A percentile compares a stretch with the other conserved stretches of the same genome.
These are phyloP conservation scores for Hydrozoanthus gracilis DNA, from an alignment of 92 coral and sea anemone species.

Conservation along the genomic window DNA sequence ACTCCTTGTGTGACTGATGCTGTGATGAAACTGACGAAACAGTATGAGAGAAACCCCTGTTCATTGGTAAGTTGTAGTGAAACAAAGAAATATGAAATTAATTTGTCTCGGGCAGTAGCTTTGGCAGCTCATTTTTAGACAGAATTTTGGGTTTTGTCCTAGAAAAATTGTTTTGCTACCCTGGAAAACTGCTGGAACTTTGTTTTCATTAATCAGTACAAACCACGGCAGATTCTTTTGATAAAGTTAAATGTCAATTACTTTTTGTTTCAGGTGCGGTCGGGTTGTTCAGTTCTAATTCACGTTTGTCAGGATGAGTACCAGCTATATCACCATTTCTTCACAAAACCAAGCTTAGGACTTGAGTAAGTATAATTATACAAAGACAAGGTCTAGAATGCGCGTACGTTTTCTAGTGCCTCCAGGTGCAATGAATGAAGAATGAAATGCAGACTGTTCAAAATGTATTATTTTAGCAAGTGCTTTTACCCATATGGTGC, in stretches of 20 bases:
- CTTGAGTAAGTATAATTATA: constrained; percentile 82
- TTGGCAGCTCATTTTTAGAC: too few species aligned
- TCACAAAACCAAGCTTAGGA: constrained; percentile 86
- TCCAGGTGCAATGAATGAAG: background rate
- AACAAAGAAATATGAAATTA: too few species aligned
- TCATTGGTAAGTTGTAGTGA: constrained; percentile 69
- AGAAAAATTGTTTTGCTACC: too few species aligned
- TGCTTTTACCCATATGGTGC: too few species aligned
- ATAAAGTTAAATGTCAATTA: background rate
- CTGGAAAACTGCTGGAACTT: background rate
- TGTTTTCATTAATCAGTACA: too few species aligned
- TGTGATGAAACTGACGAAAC: constrained; percentile 86
- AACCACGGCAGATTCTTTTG: background rate
- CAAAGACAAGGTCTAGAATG: background rate
- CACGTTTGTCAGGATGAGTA: constrained; percentile 98
- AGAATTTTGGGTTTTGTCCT: too few species aligned
- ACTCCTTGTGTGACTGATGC: constrained; percentile 96
- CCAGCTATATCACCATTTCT: constrained; percentile 93
- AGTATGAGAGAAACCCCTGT: constrained; percentile 90
- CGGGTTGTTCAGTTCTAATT: constrained; percentile 94
- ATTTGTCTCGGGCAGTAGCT: too few species aligned
- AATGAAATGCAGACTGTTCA: background rate
- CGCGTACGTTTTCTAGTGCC: too few species aligned
- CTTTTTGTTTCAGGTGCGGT: constrained; percentile 77
- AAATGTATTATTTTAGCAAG: too few species aligned